These are phyloP conservation scores for Phyllotis vaccarum DNA, from an alignment of 2,797 vertebrate genomes.

Conservation along the genomic window DNA sequence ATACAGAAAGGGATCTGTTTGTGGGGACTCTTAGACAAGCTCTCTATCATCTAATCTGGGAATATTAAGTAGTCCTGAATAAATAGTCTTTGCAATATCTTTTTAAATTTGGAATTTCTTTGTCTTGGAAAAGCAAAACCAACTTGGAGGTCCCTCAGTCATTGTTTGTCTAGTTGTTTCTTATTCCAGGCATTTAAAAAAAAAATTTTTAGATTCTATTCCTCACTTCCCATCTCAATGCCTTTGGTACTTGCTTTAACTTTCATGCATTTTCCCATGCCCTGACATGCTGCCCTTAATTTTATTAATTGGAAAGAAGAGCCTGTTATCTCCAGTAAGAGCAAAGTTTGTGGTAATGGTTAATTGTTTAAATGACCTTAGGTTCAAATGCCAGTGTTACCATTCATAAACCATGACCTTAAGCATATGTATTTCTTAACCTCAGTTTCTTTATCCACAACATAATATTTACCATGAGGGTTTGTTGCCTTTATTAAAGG, in stretches of 20 bases:
- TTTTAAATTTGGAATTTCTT: not conserved
- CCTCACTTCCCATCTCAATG: not conserved
- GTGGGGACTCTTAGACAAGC: not conserved
- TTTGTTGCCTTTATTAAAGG: not conserved
- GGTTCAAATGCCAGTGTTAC: not conserved
- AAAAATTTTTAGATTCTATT: not conserved
- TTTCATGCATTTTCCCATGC: not conserved
- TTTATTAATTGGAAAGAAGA: slow-evolving; percentile 31
- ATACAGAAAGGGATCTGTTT: not conserved
- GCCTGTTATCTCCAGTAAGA: not conserved
- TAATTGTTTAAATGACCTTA: not conserved
- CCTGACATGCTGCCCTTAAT: slow-evolving; percentile 26
- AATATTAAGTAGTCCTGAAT: not conserved
- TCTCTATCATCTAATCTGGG: not conserved
- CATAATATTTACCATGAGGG: not conserved
- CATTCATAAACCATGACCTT: not conserved
- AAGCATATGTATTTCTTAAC: not conserved
- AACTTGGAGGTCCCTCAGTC: not conserved
- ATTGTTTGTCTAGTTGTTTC: not conserved
- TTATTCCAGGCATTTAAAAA: not conserved
- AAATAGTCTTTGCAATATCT: not conserved
- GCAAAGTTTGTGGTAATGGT: not conserved
- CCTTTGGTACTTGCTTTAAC: not conserved
- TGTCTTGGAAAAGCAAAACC: not conserved
- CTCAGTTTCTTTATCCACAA: not conserved